Base-by-base conservation (phyloP, 1,140 invertebrate genomes). In the Gryon sp. region DNA sequence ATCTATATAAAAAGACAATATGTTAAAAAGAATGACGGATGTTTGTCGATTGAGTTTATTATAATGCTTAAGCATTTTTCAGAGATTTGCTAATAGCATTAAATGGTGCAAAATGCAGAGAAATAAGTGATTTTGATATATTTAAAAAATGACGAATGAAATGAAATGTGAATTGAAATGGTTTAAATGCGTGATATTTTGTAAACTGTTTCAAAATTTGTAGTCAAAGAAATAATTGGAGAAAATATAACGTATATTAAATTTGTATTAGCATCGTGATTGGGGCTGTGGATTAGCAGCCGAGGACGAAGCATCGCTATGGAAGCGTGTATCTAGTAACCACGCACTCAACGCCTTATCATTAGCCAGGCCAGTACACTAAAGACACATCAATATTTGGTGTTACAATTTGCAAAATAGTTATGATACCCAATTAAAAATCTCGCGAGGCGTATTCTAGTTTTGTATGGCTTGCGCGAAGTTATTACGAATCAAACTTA, bases 311-410 rank as follows among this genome's bases (percentile, higher is more conserved):
- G 85, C 85, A 86, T 93, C 95, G 82, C 90, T 96, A 76, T 96
- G 95, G 95, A 95, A 96, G 90, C 94, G 95, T 90, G 95, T 96
- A 65, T 95, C 95, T 80, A 92, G 93, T 86, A 91, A 95, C 84
- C 95, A 94, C 86, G 95, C 95, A 78, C 91, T 97, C 83, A 95
- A 95, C 82, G 95, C 95, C 78, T 91, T 97, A 83, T 95, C 95
- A 78, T 91, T 97, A 84, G 95, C 95, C 87, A 94, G 88, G 86
- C 95, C 81, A 93, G 94, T 89, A 92, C 94, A 88, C 93, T 60
- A 68, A 53, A 63, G 19, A 55, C 55, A 68, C 80, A 70, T 81
- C 83, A 80, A 72, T 76, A 70, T 79, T 83, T 80, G 65, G 43
- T 73, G 57, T 69, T 80, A 76, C 57, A 65, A 65, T 69, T 78